These are phyloP conservation scores for Bedellia somnulentella DNA, from an alignment of 2,888 invertebrate species.

Conservation along the genomic window DNA sequence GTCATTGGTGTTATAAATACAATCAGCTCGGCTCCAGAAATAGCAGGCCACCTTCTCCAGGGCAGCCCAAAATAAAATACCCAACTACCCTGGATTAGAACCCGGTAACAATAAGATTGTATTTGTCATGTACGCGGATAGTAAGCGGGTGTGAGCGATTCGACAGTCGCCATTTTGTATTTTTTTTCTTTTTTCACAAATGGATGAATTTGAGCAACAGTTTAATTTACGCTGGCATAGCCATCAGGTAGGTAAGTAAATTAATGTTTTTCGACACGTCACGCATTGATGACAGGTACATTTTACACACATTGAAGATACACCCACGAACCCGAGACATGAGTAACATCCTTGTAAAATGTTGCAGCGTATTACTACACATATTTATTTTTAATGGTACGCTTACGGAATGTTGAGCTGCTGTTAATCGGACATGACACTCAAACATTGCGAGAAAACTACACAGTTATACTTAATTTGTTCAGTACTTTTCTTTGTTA, in stretches of 20 bases:
- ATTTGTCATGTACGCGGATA: background rate
- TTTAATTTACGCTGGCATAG: constrained; percentile 87
- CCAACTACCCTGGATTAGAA: constrained; percentile 54
- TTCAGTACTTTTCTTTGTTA: too few species aligned
- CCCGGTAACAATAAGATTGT: constrained; percentile 44
- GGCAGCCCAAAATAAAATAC: constrained; percentile 61
- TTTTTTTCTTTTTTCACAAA: constrained; percentile 26
- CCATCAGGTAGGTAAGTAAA: constrained; percentile 69
- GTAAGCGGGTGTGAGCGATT: background rate
- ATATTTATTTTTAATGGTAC: too few species aligned
- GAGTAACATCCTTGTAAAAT: too few species aligned
- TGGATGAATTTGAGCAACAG: constrained; percentile 70
- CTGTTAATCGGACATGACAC: too few species aligned
- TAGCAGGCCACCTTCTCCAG: constrained; percentile 64
- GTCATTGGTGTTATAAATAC: constrained; percentile 63
- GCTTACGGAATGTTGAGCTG: too few species aligned
- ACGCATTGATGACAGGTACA: too few species aligned
- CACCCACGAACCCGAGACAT: too few species aligned
- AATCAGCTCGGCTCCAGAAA: constrained; percentile 57
- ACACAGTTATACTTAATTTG: too few species aligned
- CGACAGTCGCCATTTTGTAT: too few species aligned
- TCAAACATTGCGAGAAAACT: too few species aligned
- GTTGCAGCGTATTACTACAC: too few species aligned
- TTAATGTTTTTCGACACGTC: constrained; percentile 26
- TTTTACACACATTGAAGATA: constrained; percentile 21